phyloP scores from a whole-genome alignment of 2,113 vertebrate genomes.

The Lophura nycthemera region DNA sequence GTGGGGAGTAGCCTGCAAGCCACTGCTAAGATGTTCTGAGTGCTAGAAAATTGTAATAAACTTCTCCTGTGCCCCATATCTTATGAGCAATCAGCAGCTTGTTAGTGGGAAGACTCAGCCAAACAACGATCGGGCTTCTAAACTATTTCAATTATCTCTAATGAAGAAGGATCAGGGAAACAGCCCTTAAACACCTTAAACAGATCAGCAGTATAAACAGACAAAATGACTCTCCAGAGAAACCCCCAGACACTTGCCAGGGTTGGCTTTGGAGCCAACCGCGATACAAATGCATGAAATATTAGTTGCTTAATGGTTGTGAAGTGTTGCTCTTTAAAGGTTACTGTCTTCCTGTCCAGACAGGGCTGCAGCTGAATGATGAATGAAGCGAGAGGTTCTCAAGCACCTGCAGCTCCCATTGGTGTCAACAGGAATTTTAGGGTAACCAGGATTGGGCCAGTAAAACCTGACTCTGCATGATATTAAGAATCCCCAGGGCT shows the following conservation, averaged over 20 bases:
- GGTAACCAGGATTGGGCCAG: not conserved
- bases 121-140: constrained; percentile 24
- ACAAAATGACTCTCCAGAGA: constrained; percentile 62
- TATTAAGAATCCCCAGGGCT: not conserved
- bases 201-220: constrained; percentile 54
- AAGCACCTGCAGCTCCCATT: constrained; percentile 47
- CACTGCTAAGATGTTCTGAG: constrained; percentile 27
- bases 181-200: constrained; percentile 62
- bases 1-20: constrained; percentile 44
- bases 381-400: constrained; percentile 35
- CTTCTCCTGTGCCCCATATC: not conserved
- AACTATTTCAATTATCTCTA: constrained; percentile 62
- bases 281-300: constrained; percentile 66
- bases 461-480: constrained; percentile 14
- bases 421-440: constrained; percentile 38
- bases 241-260: constrained; percentile 59
- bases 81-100: not conserved
- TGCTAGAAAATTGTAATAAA: constrained; percentile 49
- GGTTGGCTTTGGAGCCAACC: constrained; percentile 58
- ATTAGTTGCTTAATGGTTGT: constrained; percentile 62
- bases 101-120: constrained; percentile 45
- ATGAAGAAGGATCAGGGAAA: constrained; percentile 60
- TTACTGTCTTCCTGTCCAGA: constrained; percentile 67
- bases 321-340: constrained; percentile 66
- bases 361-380: constrained; percentile 37